Conservation (phyloP, 1,140 invertebrate species). For the Leguminivora glycinivorella region DNA sequence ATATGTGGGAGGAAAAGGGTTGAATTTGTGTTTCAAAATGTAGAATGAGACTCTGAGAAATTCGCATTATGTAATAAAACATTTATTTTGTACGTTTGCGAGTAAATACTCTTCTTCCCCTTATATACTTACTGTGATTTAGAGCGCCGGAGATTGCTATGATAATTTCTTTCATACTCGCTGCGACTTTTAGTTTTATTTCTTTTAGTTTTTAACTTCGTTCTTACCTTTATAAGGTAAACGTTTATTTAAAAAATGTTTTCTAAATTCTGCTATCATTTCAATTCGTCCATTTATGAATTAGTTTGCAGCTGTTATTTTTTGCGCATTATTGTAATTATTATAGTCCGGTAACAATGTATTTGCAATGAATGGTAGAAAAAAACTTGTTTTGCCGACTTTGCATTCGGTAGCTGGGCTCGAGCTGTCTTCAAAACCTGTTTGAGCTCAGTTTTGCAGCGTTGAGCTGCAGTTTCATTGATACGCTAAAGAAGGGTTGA, state of each 20-base stretch:
- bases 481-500: neutral
- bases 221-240: conserved; percentile 9
- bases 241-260: conserved; percentile 5
- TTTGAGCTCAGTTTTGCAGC: conserved; percentile 24
- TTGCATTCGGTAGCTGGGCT: conserved; percentile 15
- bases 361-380: conserved; percentile 4
- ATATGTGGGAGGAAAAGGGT: conserved; percentile 41
- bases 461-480: neutral
- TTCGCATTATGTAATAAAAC: conserved; percentile 78
- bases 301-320: conserved; percentile 15
- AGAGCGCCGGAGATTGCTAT: conserved; percentile 74
- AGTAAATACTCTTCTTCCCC: conserved; percentile 75
- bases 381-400: conserved; percentile 14
- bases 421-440: neutral
- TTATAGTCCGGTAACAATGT: neutral
- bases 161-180: conserved; percentile 76
- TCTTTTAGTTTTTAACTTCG: conserved; percentile 8
- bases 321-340: conserved; percentile 5
- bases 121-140: conserved; percentile 77
- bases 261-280: conserved; percentile 8
- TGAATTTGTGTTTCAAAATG: conserved; percentile 34
- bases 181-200: conserved; percentile 32
- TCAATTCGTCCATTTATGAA: conserved; percentile 5
- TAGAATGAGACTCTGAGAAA: conserved; percentile 71
- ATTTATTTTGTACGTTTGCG: conserved; percentile 76